Evolutionary conservation across 2,113 vertebrate species (phyloP).

Genomic region (Mellivora capensis): DNA sequence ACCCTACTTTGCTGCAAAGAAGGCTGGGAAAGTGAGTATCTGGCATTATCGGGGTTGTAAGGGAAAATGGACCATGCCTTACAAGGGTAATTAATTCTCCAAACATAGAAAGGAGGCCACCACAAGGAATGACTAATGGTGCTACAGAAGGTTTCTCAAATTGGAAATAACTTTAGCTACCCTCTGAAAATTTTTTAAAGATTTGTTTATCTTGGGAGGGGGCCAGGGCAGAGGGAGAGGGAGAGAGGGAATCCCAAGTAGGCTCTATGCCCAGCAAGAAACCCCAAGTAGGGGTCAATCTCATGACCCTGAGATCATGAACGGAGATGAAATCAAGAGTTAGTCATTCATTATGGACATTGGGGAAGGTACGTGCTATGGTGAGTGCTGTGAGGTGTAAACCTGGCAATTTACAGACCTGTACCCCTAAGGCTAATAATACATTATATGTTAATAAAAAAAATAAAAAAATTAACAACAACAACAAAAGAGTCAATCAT

Average conservation of each 20-base stretch:
- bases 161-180: background rate
- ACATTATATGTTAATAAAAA: too few species aligned
- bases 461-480: too few species aligned
- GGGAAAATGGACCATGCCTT: background rate
- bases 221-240: background rate
- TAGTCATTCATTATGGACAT: background rate
- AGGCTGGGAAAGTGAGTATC: background rate
- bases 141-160: background rate
- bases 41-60: background rate
- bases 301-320: background rate
- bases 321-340: background rate
- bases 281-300: background rate
- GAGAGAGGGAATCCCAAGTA: background rate
- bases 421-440: too few species aligned
- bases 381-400: too few species aligned
- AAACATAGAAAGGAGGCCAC: background rate
- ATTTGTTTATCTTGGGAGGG: background rate
- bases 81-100: background rate
- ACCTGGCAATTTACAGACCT: too few species aligned
- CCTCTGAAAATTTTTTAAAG: background rate
- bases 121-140: background rate
- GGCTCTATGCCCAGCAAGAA: background rate
- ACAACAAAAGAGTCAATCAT: background rate
- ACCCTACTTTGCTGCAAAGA: background rate
- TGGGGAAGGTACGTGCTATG: too few species aligned